A percentile compares a stretch with the other conserved stretches of the same genome.
Evolutionary conservation across 2,113 vertebrate species (phyloP).

Genomic region (Scomber japonicus): DNA sequence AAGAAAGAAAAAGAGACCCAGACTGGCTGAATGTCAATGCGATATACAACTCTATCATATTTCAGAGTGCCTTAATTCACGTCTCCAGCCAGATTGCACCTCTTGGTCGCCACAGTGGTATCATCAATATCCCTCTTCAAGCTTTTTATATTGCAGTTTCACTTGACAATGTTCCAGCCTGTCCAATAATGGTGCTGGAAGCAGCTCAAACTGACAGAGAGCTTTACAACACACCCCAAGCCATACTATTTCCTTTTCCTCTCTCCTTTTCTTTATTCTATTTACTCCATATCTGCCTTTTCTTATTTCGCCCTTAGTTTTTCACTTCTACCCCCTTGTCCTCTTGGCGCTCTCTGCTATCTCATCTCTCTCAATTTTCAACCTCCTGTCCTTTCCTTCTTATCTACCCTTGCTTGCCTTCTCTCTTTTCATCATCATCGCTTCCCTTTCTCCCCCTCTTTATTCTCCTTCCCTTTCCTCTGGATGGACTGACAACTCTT

Average conservation of each 20-base stretch:
- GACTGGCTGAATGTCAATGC: not conserved
- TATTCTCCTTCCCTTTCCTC: slow-evolving; percentile 6
- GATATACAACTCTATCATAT: slow-evolving; percentile 31
- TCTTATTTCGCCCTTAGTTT: slow-evolving; percentile 30
- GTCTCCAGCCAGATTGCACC: slow-evolving; percentile 20
- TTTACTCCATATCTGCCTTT: slow-evolving; percentile 36
- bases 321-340: slow-evolving; percentile 19
- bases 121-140: slow-evolving; percentile 56
- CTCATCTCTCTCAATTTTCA: slow-evolving; percentile 48
- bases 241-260: slow-evolving; percentile 27
- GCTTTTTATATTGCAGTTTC: slow-evolving; percentile 58
- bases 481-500: slow-evolving; percentile 16
- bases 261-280: slow-evolving; percentile 11
- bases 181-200: slow-evolving; percentile 45
- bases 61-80: slow-evolving; percentile 27
- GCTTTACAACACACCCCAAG: slow-evolving; percentile 40
- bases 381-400: slow-evolving; percentile 38
- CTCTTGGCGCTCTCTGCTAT: slow-evolving; percentile 26
- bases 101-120: slow-evolving; percentile 18
- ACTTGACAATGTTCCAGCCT: slow-evolving; percentile 39
- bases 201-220: slow-evolving; percentile 22
- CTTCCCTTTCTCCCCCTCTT: not conserved
- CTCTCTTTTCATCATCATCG: slow-evolving; percentile 20
- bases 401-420: slow-evolving; percentile 49
- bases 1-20: not conserved